Evolutionary conservation across 2,797 vertebrate genomes (phyloP).

Genomic region (Moxostoma hubbsi): DNA sequence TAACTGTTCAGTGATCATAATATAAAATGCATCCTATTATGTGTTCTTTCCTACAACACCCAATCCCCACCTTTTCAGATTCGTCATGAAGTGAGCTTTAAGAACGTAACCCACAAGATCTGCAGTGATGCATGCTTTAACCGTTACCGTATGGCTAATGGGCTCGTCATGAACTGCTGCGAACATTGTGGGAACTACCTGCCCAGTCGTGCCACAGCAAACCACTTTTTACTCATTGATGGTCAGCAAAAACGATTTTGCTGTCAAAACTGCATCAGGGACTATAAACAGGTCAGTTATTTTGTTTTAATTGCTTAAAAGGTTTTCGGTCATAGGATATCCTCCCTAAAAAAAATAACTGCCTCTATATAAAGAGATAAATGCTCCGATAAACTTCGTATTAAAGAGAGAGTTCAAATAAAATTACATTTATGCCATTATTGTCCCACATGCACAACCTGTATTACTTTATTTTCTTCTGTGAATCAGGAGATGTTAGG

Average conservation of each 20-base stretch:
- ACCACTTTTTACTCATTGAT: conserved; percentile 92
- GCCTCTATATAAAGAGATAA: no score
- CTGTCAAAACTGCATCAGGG: conserved; percentile 94
- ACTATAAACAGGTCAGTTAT: conserved; percentile 92
- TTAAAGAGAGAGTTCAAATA: no score
- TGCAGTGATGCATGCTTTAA: conserved; percentile 98
- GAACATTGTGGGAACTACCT: conserved; percentile 98
- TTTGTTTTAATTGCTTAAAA: not conserved
- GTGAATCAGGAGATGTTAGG: no score
- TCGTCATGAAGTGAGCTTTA: conserved; percentile 98
- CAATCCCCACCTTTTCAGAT: conserved; percentile 79
- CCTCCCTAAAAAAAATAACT: not conserved
- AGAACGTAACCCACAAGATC: conserved; percentile 98
- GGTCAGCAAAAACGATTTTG: conserved; percentile 99
- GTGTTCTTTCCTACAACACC: no score
- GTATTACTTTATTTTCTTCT: no score
- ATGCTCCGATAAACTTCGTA: no score
- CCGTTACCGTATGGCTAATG: conserved; percentile 96
- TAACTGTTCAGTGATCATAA: not conserved
- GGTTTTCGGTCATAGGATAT: not conserved
- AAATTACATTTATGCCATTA: no score
- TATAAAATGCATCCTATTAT: not conserved
- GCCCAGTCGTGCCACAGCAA: conserved; percentile 92
- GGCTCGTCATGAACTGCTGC: conserved; percentile 98
- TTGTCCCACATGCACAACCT: no score